These are phyloP conservation scores for Trematomus bernacchii DNA, from an alignment of 2,797 vertebrate species.

Conservation along the genomic window DNA sequence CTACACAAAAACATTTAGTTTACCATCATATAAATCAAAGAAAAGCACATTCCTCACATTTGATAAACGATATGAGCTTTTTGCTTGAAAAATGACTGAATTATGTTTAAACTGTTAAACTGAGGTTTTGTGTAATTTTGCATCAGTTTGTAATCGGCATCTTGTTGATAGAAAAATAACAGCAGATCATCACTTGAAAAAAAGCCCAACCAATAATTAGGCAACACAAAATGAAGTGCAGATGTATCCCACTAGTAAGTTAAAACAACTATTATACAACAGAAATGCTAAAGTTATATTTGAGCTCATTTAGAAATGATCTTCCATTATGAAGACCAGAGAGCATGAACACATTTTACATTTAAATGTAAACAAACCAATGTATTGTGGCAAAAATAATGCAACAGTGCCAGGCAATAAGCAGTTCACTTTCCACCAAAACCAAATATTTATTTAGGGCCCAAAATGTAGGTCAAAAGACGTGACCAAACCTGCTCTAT, in stretches of 20 bases:
- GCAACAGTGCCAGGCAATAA: background rate
- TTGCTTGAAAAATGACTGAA: too few species aligned
- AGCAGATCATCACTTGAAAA: background rate
- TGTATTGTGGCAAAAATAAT: background rate
- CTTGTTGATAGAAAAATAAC: background rate
- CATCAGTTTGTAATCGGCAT: background rate
- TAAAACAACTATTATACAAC: background rate
- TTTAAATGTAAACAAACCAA: background rate
- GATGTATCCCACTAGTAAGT: background rate
- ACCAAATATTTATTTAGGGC: conserved; percentile 5
- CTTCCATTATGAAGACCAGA: background rate
- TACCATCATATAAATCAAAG: background rate
- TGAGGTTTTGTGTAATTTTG: background rate
- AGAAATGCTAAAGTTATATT: background rate
- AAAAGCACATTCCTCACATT: background rate
- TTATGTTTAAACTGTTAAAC: background rate
- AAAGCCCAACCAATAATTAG: background rate
- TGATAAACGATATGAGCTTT: background rate
- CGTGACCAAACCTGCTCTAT: background rate
- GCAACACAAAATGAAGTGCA: background rate
- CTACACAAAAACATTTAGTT: background rate
- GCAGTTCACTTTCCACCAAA: background rate
- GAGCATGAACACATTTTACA: background rate
- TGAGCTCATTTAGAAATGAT: too few species aligned
- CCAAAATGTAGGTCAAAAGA: too few species aligned